Percentiles rank a stretch among this genome's conserved stretches.
Conservation (phyloP, 2,797 vertebrate genomes). For the Lacerta bilineata region DNA sequence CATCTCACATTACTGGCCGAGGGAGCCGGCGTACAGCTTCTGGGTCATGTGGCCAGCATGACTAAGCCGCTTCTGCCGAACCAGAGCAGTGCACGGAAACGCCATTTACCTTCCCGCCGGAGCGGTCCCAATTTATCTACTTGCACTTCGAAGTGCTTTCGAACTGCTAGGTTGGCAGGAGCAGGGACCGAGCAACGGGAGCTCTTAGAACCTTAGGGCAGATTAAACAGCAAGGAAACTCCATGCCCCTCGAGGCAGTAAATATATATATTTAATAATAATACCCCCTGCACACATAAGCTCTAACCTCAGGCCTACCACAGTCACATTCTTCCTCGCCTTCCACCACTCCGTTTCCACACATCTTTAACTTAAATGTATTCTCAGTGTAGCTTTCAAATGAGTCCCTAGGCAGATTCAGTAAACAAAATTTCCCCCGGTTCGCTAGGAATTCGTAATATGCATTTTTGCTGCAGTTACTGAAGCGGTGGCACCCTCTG, state of each 20-base stretch:
- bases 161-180: no score
- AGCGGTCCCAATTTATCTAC: no score
- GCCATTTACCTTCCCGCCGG: no score
- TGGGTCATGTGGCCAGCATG: no score
- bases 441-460: neutral
- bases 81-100: no score
- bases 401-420: neutral
- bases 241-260: neutral
- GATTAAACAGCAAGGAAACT: neutral
- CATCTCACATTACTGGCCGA: no score
- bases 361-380: fast-evolving
- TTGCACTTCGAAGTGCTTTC: no score
- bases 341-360: conserved; percentile 24
- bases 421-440: neutral
- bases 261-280: neutral
- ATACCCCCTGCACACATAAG: no score
- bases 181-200: no score
- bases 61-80: no score
- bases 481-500: conserved; percentile 16
- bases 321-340: conserved; percentile 24
- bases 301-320: neutral
- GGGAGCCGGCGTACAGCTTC: no score
- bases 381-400: neutral
- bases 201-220: no score
- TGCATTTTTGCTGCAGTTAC: conserved; percentile 20